Evolutionary conservation across 2,888 invertebrate genomes (phyloP), one percentile per base, ranked within the genome.

Genomic region (Drosophila prostipennis): DNA sequence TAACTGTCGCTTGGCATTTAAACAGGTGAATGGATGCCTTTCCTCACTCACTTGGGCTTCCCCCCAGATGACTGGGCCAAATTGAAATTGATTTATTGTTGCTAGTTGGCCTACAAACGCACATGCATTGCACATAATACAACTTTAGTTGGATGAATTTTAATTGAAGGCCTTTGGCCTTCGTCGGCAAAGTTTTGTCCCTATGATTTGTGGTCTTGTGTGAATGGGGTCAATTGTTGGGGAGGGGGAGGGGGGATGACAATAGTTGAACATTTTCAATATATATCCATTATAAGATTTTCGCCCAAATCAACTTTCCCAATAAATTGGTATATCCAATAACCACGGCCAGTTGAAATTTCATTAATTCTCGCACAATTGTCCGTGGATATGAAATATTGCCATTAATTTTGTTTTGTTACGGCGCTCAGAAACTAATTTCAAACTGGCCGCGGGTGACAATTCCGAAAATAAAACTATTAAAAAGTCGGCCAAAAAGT

Each of bases 401-500:
- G 29, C 54, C 49, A 74, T 72, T 59, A 52, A 72, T 72, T 67
- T 55, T 40, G 52, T 34, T 43, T 52, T 60, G 42, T 52, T 43
- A 57, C 32, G 51, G 43, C 7, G 34, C n/a, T 52, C 52, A 29
- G 36, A 74, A 74, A 57, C 49, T 74, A 61, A 73, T 65, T 78
- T 61, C 6, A 54, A 64, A 49, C 34, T 40, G 37, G 74, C 78
- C 77, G 43, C 60, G 23, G 72, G 79, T 58, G 52, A 48, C 60
- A 72, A 76, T 59, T 70, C 63, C n/a, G 16, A 42, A 48, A 40
- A 61, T 43, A 49, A 48, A 52, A 64, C 36, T 51, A 51, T 43
- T 51, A 32, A 45, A 10, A 36, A 43, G 39, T 37, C 29, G 34
- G 45, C 16, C 10, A 13, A 8, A 42, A 36, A 29, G 13, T 5